Conservation (phyloP, 2,888 invertebrate genomes). For the Melanophora roralis region DNA sequence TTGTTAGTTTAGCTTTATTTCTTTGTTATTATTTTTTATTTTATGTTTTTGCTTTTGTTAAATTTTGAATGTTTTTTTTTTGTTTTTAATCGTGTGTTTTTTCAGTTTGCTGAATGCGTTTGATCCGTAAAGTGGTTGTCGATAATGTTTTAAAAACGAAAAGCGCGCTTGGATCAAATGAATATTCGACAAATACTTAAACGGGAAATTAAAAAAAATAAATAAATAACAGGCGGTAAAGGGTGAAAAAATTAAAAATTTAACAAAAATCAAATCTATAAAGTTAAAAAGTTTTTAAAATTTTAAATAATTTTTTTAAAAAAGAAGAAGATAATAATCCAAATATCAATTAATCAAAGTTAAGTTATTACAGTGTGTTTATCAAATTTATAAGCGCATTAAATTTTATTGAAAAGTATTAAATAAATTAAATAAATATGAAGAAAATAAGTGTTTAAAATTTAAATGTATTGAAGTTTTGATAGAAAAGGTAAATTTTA, state of each 20-base stretch:
- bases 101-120: slow-evolving; percentile 59
- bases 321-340: no score
- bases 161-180: slow-evolving; percentile 2
- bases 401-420: background rate
- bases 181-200: background rate
- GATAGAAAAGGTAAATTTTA: background rate
- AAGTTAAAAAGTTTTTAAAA: no score
- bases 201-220: background rate
- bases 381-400: no score
- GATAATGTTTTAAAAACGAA: slow-evolving; percentile 4
- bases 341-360: background rate
- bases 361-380: background rate
- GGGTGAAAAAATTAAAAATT: background rate
- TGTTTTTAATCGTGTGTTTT: slow-evolving; percentile 25
- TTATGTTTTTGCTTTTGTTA: slow-evolving; percentile 17
- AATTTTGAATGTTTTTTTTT: background rate
- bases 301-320: no score
- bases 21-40: background rate
- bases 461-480: slow-evolving; percentile 6
- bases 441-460: background rate
- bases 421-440: no score
- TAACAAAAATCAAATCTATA: background rate
- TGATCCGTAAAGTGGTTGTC: slow-evolving; percentile 49
- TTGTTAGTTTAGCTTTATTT: slow-evolving; percentile 12
- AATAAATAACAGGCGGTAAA: background rate